Percentiles rank a stretch among this genome's conserved stretches.
Conservation (phyloP, 1,140 invertebrate genomes). For the Macrocentrus cingulum region DNA sequence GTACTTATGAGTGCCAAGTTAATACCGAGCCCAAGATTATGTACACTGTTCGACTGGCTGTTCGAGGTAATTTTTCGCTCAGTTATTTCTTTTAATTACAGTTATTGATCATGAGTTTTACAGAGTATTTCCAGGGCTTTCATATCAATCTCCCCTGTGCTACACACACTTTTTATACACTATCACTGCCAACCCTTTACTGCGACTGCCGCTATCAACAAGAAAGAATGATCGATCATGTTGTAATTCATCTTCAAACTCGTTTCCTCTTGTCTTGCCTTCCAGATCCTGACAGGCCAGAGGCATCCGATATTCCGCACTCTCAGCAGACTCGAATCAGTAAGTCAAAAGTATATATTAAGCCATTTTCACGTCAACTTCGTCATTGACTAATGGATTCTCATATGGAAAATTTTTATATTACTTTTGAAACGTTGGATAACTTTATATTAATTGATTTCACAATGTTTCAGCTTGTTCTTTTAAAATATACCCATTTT, state of each 20-base stretch:
- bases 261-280: slow-evolving; percentile 7
- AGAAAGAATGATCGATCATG: slow-evolving; percentile 13
- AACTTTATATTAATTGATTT: too few relatives aligned
- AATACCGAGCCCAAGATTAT: slow-evolving; percentile 80
- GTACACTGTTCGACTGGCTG: slow-evolving; percentile 66
- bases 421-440: too few relatives aligned
- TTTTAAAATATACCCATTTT: too few relatives aligned
- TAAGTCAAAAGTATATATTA: slow-evolving; percentile 36
- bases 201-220: background rate
- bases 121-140: background rate
- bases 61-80: slow-evolving; percentile 60
- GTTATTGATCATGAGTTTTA: background rate
- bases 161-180: slow-evolving; percentile 5
- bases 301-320: slow-evolving; percentile 51
- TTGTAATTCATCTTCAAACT: slow-evolving; percentile 20
- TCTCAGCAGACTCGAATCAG: slow-evolving; percentile 55
- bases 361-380: too few relatives aligned
- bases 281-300: slow-evolving; percentile 52
- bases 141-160: background rate
- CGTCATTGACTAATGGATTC: too few relatives aligned
- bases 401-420: too few relatives aligned
- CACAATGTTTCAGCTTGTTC: too few relatives aligned
- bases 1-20: slow-evolving; percentile 78
- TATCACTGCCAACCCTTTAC: background rate
- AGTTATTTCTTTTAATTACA: background rate